Evolutionary conservation across 2,113 vertebrate genomes (phyloP).

Genomic region (Sprattus sprattus): DNA sequence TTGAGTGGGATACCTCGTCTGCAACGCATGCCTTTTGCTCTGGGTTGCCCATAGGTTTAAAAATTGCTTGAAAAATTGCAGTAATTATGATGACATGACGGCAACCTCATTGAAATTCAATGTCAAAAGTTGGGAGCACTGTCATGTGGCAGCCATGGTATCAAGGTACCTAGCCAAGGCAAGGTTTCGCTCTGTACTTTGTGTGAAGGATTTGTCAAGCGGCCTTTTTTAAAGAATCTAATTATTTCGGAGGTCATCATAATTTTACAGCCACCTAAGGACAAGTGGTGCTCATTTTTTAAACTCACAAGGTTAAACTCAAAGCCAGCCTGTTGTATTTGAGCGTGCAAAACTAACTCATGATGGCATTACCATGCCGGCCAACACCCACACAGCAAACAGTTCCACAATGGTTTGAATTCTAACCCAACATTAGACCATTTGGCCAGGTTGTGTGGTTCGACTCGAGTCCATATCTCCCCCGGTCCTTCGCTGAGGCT

Average conservation of each 20-base stretch:
- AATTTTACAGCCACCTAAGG: neutral
- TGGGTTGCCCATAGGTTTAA: neutral
- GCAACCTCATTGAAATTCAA: constrained; percentile 4
- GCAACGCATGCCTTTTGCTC: neutral
- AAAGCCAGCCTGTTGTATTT: neutral
- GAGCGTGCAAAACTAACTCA: neutral
- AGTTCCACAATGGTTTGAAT: neutral
- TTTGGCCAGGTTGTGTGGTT: neutral
- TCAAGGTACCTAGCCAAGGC: neutral
- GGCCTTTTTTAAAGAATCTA: neutral
- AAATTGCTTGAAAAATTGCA: neutral
- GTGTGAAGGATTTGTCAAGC: neutral
- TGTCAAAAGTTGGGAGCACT: neutral
- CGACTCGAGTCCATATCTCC: neutral
- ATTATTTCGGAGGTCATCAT: neutral
- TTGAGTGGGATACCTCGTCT: neutral
- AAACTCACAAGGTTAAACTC: neutral
- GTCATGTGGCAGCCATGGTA: neutral
- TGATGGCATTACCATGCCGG: neutral
- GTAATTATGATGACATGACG: neutral
- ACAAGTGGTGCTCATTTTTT: neutral
- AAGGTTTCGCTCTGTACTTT: neutral
- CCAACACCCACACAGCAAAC: neutral
- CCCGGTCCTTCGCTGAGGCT: neutral
- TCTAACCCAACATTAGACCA: neutral